Base-by-base conservation (phyloP, 2,888 invertebrate genomes). In the Campoplex capitator region DNA sequence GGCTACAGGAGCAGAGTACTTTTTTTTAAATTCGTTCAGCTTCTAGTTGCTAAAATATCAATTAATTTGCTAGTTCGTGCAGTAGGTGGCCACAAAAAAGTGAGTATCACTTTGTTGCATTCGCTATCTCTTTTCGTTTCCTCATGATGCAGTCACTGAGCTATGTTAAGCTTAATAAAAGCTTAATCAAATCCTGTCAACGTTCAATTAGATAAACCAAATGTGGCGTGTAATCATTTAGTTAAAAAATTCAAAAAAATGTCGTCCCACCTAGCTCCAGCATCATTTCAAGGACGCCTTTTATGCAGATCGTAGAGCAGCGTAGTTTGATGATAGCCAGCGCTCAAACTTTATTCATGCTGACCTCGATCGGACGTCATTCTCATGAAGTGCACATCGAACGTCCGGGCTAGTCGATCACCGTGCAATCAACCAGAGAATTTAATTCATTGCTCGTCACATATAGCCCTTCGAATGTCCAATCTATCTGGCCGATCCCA, bases 391-490 rank as follows among this genome's bases (percentile, higher is more conserved):
- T 62, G 74, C 45, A 74, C 75, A 83, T 58, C 65, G 76, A 45
- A 58, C 32, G 83, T 54, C 45, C 48, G n/a, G 74, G n/a, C 54
- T 48, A 76, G 84, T 85, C 83, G 82, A 85, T 87, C 87, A 80
- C 62, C 70, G 51, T 73, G 87, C 84, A 87, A 87, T 87, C 87
- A 87, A 85, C 84, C 76, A 38, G 71, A 13, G 83, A 87, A 87
- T 87, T 87, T 80, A 87, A 87, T 87, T 85, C 87, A 87, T 82
- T 80, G 83, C 58, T 56, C n/a, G 73, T 67, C 78, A 54, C 58
- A 67, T 71, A 79, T 74, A 38, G 56, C 68, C 32, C 16, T 62
- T 32, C 67, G 38, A 84, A 74, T 56, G 51, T 56, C 65, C 76
- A 68, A 67, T 67, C 68, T 70, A 56, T 51, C 38, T 65, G 13